Conservation (phyloP, 1,140 invertebrate species). For the Arion vulgaris region DNA sequence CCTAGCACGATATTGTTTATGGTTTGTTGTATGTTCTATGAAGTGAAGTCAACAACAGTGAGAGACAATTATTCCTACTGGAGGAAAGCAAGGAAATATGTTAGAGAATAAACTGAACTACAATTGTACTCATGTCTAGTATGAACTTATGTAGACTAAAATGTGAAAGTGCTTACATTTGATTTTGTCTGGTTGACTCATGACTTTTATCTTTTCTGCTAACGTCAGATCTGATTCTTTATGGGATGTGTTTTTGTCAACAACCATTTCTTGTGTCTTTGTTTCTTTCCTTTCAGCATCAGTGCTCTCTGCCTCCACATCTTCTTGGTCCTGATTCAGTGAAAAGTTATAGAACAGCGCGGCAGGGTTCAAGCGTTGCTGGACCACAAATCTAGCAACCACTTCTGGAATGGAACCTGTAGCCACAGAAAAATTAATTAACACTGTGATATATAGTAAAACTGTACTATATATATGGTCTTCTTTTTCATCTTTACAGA, state of each 20-base stretch:
- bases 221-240: constrained; percentile 25
- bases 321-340: background rate
- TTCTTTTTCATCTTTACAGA: too few relatives aligned
- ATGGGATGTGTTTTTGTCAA: constrained; percentile 36
- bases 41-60: too few relatives aligned
- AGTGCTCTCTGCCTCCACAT: background rate
- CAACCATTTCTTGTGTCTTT: background rate
- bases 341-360: constrained; percentile 51
- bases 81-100: too few relatives aligned
- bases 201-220: constrained; percentile 31
- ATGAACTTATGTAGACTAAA: too few relatives aligned
- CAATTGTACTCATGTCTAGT: too few relatives aligned
- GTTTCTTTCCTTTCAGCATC: background rate
- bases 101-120: too few relatives aligned
- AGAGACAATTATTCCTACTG: too few relatives aligned
- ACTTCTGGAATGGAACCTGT: constrained; percentile 66
- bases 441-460: too few relatives aligned
- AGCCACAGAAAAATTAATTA: background rate
- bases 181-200: constrained; percentile 18
- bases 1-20: too few relatives aligned
- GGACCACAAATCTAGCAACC: constrained; percentile 62
- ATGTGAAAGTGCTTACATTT: constrained; percentile 25
- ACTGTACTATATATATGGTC: too few relatives aligned
- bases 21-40: too few relatives aligned
- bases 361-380: constrained; percentile 55